Conservation (phyloP, 1,140 invertebrate species). For the Lutraria rhynchaena region DNA sequence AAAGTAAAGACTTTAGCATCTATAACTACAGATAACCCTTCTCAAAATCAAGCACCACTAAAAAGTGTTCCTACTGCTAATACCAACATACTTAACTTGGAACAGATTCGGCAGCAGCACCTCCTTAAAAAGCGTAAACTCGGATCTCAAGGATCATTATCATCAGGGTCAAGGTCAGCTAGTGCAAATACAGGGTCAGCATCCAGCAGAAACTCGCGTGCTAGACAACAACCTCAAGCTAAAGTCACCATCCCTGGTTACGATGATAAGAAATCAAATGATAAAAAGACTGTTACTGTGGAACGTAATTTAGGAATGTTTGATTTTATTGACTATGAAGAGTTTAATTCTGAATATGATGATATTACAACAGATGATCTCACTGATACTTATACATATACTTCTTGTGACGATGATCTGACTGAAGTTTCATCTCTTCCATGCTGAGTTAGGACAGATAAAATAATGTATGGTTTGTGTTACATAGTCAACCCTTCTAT, state of each 20-base stretch:
- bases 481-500: no score
- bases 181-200: constrained; percentile 30
- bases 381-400: constrained; percentile 52
- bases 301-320: constrained; percentile 39
- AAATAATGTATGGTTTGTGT: no score
- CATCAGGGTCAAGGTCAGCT: constrained; percentile 22
- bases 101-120: not conserved
- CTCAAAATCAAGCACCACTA: not conserved
- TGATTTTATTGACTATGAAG: constrained; percentile 51
- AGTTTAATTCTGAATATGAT: constrained; percentile 50
- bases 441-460: constrained; percentile 27
- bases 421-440: constrained; percentile 53
- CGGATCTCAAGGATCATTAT: constrained; percentile 43
- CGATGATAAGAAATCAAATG: constrained; percentile 16
- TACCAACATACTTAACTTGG: not conserved
- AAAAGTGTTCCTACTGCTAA: constrained; percentile 12
- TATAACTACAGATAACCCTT: not conserved
- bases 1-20: constrained; percentile 18
- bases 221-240: not conserved
- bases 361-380: constrained; percentile 48
- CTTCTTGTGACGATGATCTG: constrained; percentile 50
- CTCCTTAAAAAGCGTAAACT: constrained; percentile 23
- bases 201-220: constrained; percentile 27
- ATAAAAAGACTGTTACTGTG: not conserved
- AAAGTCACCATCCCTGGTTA: not conserved